phyloP scores from a whole-genome alignment of 2,888 invertebrate genomes.

The Temnothorax rugatulus region DNA sequence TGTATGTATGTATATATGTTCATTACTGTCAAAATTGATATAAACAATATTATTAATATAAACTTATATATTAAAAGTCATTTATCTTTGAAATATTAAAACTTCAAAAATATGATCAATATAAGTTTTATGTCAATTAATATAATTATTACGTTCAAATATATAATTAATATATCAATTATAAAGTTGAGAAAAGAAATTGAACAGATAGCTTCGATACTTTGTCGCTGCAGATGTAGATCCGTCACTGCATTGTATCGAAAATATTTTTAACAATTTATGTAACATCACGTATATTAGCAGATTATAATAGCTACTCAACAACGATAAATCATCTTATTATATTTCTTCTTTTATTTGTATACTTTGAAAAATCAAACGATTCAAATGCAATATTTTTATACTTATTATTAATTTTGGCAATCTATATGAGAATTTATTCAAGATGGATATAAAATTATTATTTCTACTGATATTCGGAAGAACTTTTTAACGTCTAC shows the following conservation, averaged over 20 bases:
- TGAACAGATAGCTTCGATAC: not conserved
- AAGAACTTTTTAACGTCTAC: constrained; percentile 25
- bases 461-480: constrained; percentile 10
- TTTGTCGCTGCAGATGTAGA: not conserved
- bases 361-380: constrained; percentile 14
- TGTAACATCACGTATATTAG: not conserved
- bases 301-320: not conserved
- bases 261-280: constrained; percentile 26
- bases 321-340: constrained; percentile 18
- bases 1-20: not conserved
- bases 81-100: constrained; percentile 1
- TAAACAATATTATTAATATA: not conserved
- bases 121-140: constrained; percentile 18
- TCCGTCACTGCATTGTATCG: not conserved
- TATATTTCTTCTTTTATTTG: constrained; percentile 19
- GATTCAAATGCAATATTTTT: constrained; percentile 20
- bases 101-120: not conserved
- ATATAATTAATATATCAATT: constrained; percentile 17
- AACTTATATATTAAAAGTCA: not conserved
- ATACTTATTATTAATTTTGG: constrained; percentile 12
- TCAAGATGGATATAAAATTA: constrained; percentile 7
- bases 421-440: constrained; percentile 9
- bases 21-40: constrained; percentile 12
- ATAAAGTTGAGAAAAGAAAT: not conserved
- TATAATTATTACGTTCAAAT: not conserved